Percentiles rank a stretch among this genome's conserved stretches.
phyloP scores from a whole-genome alignment of 2,888 invertebrate genomes.

The Drosophila cognata region DNA sequence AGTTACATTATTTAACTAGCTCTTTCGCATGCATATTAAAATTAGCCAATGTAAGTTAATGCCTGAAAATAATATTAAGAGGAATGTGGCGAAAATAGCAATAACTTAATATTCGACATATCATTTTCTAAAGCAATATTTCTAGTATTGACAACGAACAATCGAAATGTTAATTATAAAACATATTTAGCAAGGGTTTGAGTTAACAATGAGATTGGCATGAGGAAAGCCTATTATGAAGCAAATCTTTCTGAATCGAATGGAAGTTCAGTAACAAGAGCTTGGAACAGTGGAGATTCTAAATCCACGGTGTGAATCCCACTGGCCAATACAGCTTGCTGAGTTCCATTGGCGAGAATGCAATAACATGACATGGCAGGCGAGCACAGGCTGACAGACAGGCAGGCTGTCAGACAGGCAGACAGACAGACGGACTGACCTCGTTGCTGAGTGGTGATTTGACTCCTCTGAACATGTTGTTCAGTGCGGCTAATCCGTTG shows the following conservation, averaged over 20 bases:
- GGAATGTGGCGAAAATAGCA: not conserved
- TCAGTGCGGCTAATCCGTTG: conserved; percentile 89
- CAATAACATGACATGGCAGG: conserved; percentile 2
- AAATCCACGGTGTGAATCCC: conserved; percentile 79
- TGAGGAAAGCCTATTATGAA: conserved; percentile 2
- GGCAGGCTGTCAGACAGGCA: conserved; percentile 20
- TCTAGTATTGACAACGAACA: not conserved
- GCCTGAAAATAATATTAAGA: not conserved
- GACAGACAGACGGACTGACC: conserved; percentile 86
- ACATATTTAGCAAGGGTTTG: conserved; percentile 6
- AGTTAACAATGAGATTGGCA: conserved; percentile 14
- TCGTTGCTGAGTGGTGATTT: conserved; percentile 91
- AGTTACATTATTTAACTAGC: not conserved
- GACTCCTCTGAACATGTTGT: conserved; percentile 90
- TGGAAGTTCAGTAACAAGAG: conserved; percentile 45
- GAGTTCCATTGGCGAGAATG: conserved; percentile 17
- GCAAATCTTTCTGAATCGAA: conserved; percentile 10
- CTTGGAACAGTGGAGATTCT: conserved; percentile 68
- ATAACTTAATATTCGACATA: not conserved
- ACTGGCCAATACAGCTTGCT: conserved; percentile 51
- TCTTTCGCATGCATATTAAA: not conserved
- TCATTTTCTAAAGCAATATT: not conserved
- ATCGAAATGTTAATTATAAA: not conserved
- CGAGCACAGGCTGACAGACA: conserved; percentile 1
- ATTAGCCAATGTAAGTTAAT: not conserved